These are phyloP conservation scores for Bellardia pandia DNA, from an alignment of 2,888 invertebrate genomes.

Conservation along the genomic window DNA sequence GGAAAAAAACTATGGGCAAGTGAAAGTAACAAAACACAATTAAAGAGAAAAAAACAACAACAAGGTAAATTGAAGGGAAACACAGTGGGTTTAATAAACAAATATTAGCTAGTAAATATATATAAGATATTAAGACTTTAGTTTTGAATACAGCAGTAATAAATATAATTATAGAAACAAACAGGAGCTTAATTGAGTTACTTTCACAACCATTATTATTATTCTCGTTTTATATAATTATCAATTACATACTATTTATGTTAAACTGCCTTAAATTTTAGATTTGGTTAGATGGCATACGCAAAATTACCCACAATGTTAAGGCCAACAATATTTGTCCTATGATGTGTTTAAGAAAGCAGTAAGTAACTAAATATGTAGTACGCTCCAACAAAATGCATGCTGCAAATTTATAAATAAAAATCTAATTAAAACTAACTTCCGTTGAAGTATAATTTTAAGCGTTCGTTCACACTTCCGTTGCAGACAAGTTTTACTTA, in stretches of 20 bases:
- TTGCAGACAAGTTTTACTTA: conserved; percentile 51
- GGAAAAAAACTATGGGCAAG: not conserved
- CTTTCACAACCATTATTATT: not conserved
- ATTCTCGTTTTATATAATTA: conserved; percentile 13
- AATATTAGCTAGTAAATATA: too few species aligned
- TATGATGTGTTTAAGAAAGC: conserved; percentile 99
- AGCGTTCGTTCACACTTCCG: conserved; percentile 69
- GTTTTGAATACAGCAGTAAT: too few species aligned
- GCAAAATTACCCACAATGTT: conserved; percentile 98
- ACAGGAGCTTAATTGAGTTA: too few species aligned
- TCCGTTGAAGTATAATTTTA: conserved; percentile 45
- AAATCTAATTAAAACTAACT: conserved; percentile 56
- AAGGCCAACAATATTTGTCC: conserved; percentile 99
- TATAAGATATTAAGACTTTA: too few species aligned
- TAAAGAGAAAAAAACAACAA: too few species aligned
- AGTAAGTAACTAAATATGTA: conserved; percentile 92
- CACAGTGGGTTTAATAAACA: too few species aligned
- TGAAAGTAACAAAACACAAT: conserved; percentile 19
- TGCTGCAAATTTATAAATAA: not conserved
- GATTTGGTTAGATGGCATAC: conserved; percentile 97
- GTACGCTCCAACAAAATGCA: not conserved
- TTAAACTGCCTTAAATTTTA: conserved; percentile 84
- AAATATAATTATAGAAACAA: too few species aligned
- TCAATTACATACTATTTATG: not conserved
- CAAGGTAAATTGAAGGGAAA: too few species aligned